A percentile compares a stretch with the other conserved stretches of the same genome.
Conservation (phyloP, 2,797 vertebrate species). For the Labroides dimidiatus region DNA sequence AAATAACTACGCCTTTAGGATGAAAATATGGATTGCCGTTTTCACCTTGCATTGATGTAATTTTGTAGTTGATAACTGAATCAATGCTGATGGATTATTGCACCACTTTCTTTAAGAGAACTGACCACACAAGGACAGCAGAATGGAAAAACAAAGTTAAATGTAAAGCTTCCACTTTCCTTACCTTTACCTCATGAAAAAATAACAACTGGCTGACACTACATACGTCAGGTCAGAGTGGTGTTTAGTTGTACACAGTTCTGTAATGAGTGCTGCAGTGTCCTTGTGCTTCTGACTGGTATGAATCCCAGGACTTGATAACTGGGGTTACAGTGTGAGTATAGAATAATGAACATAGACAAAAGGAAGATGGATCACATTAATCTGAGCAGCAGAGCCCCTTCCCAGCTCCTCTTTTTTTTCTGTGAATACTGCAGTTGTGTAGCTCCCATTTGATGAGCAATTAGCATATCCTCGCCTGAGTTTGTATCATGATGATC, state of each 20-base stretch:
- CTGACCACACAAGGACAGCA: neutral
- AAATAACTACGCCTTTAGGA: no score
- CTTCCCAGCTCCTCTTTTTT: conserved; percentile 38
- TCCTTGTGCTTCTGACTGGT: conserved; percentile 60
- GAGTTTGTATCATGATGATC: conserved; percentile 84
- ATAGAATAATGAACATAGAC: conserved; percentile 78
- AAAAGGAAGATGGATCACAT: conserved; percentile 82
- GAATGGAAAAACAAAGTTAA: neutral
- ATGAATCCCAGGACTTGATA: conserved; percentile 51
- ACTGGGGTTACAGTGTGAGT: conserved; percentile 69
- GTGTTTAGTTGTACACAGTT: no score
- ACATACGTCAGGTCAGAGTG: no score
- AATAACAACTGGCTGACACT: neutral
- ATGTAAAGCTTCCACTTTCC: neutral
- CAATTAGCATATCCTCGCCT: conserved; percentile 82
- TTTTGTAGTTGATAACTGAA: neutral
- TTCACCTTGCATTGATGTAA: neutral
- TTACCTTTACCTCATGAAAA: neutral
- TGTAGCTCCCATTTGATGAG: conserved; percentile 80
- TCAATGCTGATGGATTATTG: neutral
- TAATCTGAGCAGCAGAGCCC: conserved; percentile 70
- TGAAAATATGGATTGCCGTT: neutral
- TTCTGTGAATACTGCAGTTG: conserved; percentile 67
- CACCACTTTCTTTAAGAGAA: neutral
- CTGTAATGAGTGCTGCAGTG: conserved; percentile 26